phyloP scores from a whole-genome alignment of 2,888 invertebrate genomes.

The Laspeyria flexula region DNA sequence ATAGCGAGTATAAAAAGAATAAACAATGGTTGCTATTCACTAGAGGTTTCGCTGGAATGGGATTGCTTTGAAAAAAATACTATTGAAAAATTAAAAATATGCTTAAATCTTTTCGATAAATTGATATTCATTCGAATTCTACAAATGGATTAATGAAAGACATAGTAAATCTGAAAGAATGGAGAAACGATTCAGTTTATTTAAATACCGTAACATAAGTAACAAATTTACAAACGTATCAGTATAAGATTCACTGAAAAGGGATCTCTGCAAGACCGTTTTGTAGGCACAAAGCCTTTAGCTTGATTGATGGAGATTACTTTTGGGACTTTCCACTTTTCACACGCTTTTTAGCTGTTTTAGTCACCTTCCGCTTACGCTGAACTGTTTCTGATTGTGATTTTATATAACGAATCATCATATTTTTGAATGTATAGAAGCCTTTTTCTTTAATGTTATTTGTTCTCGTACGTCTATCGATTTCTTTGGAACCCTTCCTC shows the following conservation, averaged over 20 bases:
- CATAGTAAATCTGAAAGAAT: too few species aligned
- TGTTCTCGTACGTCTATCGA: constrained; percentile 50
- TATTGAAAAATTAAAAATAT: too few species aligned
- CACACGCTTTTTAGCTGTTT: constrained; percentile 47
- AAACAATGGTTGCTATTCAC: constrained; percentile 45
- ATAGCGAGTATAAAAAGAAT: constrained; percentile 49
- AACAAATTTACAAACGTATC: constrained; percentile 49
- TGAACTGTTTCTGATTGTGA: constrained; percentile 42
- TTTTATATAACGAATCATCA: constrained; percentile 58
- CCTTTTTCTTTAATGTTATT: constrained; percentile 65
- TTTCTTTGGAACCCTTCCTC: constrained; percentile 21
- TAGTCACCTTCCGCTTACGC: constrained; percentile 44
- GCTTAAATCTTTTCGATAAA: too few species aligned
- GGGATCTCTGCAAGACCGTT: constrained; percentile 36
- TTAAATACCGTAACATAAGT: constrained; percentile 44
- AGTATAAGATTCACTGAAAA: constrained; percentile 49
- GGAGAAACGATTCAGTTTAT: constrained; percentile 41
- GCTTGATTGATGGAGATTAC: constrained; percentile 54
- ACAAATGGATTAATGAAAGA: too few species aligned
- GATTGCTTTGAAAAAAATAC: too few species aligned
- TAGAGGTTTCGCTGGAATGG: constrained; percentile 23
- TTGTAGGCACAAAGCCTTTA: constrained; percentile 35
- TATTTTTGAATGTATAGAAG: constrained; percentile 64
- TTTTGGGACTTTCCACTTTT: constrained; percentile 50
- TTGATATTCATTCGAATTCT: too few species aligned